phyloP scores from a whole-genome alignment of 2,797 vertebrate species.

The Sphenodon punctatus region DNA sequence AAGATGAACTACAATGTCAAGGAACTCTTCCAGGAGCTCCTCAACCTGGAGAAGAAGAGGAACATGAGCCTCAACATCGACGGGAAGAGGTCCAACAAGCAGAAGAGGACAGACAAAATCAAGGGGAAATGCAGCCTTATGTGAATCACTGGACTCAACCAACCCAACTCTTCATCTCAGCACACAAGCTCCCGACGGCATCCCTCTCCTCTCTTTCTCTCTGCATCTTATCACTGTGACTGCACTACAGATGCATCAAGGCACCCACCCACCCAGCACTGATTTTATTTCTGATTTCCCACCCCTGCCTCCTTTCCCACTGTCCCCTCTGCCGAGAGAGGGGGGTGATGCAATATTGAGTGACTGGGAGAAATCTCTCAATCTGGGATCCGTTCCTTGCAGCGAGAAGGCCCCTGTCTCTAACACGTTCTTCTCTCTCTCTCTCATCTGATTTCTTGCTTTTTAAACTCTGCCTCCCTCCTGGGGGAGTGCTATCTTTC shows the following conservation, averaged over 20 bases:
- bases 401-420: too few relatives aligned
- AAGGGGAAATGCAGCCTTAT: conserved; percentile 95
- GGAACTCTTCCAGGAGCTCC: conserved; percentile 97
- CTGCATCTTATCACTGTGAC: conserved; percentile 68
- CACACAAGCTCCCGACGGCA: background rate
- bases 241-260: conserved; percentile 4
- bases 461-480: background rate
- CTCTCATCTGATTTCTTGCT: background rate
- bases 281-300: background rate
- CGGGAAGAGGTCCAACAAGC: conserved; percentile 87
- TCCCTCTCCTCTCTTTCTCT: background rate
- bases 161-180: background rate
- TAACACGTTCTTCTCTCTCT: too few relatives aligned
- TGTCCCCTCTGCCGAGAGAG: background rate
- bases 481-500: background rate
- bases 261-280: background rate
- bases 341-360: background rate
- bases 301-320: too few relatives aligned
- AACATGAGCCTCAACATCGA: conserved; percentile 95
- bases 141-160: conserved; percentile 70
- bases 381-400: background rate
- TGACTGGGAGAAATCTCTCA: background rate
- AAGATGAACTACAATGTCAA: conserved; percentile 98
- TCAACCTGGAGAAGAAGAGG: conserved; percentile 94
- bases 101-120: conserved; percentile 92